Percentiles rank a stretch among this genome's conserved stretches.
These are phyloP conservation scores for Suillia variegata DNA, from an alignment of 2,888 invertebrate species.

Conservation along the genomic window DNA sequence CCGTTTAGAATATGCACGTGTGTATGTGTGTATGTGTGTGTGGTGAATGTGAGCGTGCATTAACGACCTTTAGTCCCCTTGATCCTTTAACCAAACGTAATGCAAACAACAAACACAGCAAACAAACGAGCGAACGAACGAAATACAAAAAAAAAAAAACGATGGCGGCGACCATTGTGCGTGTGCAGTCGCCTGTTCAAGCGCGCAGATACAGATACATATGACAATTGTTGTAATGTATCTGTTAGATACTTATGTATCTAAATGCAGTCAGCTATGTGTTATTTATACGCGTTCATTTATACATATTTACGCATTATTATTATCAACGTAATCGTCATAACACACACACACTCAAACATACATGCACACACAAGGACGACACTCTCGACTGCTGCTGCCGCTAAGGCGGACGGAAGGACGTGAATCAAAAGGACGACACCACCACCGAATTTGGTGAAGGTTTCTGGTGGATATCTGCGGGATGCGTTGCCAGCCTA, in stretches of 20 bases:
- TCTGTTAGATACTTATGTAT: conserved; percentile 4
- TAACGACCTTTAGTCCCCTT: conserved; percentile 14
- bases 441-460: neutral
- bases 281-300: neutral
- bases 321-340: neutral
- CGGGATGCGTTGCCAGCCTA: conserved; percentile 10
- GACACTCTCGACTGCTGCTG: no score
- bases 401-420: no score
- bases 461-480: conserved; percentile 16
- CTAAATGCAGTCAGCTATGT: neutral
- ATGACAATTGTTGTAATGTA: neutral
- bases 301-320: neutral
- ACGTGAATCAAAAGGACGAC: neutral
- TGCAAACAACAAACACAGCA: conserved; percentile 13
- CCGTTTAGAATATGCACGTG: neutral
- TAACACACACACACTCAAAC: no score
- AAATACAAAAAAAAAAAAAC: neutral
- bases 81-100: conserved; percentile 18
- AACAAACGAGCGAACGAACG: no score
- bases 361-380: no score
- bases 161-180: conserved; percentile 7
- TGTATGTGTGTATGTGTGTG: no score
- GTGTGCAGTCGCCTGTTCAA: neutral
- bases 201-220: neutral
- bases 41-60: neutral